Evolutionary conservation across 2,888 invertebrate genomes (phyloP), one percentile per base, ranked within the genome.

Genomic region (Orgyia antiqua): DNA sequence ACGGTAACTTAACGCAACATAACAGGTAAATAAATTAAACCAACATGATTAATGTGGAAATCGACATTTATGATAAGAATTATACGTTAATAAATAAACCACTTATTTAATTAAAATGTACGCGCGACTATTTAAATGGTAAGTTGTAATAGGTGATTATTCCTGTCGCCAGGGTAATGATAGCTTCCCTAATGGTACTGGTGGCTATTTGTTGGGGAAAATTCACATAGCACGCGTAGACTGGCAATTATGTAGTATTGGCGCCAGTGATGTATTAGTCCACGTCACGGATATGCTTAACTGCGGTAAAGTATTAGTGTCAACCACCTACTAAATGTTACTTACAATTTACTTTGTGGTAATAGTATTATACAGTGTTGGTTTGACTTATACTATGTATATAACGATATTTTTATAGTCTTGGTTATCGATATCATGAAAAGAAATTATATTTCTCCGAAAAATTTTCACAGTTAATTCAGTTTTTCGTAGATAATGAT

Each of bases 161-260:
- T 69, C 68, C 72, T 68, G 80, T 79, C 78, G 77, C 76, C 74
- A 57, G 48, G 58, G 59, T 79, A 83, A 83, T 82, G 79, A 80
- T 71, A 76, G 76, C 75, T 80, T 79, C 76, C 77, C 72, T 73
- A 73, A 77, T 73, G 68, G 65, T 60, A 50, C 55, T 4, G 15
- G 15, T 15, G 15, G n/a, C n/a, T n/a, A n/a, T n/a, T 57, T 63
- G 61, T 61, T 57, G 65, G 68, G 73, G 77, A 70, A 80, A 83
- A 80, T 78, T 72, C 71, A 61, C 79, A 68, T 58, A 67, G 74
- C 73, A 69, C 71, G 68, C 76, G 68, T 75, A 76, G 76, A 74
- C 75, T 55, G 56, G 51, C 68, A 71, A 73, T 75, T 77, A 77
- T 62, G 64, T 60, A 52, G 55, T 53, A 57, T 54, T 70, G 79